Evolutionary conservation across 2,113 vertebrate species (phyloP).

Genomic region (Nerophis ophidion): DNA sequence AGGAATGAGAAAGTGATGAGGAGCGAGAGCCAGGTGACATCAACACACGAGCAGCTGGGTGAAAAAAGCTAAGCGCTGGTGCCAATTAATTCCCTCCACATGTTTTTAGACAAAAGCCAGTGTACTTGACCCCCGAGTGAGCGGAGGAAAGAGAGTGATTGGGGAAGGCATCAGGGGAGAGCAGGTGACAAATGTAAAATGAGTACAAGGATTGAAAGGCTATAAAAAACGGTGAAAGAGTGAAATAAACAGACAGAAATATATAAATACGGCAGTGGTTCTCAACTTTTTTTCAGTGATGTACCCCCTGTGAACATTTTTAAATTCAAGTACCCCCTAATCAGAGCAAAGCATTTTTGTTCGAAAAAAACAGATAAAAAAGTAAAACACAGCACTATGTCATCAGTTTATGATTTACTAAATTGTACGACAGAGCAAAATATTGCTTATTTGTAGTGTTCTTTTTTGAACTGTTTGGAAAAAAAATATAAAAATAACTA

Average conservation of each 20-base stretch:
- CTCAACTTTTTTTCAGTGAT: too few relatives aligned
- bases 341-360: too few relatives aligned
- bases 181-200: conserved; percentile 44
- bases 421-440: too few relatives aligned
- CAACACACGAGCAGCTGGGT: conserved; percentile 47
- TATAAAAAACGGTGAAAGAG: conserved; percentile 16
- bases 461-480: too few relatives aligned
- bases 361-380: too few relatives aligned
- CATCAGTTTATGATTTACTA: too few relatives aligned
- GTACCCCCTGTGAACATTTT: too few relatives aligned
- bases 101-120: conserved; percentile 66
- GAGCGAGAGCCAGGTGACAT: conserved; percentile 58
- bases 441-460: too few relatives aligned
- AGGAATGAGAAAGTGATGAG: conserved; percentile 7
- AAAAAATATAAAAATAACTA: too few relatives aligned
- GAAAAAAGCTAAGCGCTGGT: conserved; percentile 59
- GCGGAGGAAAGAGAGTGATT: conserved; percentile 50
- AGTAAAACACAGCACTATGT: too few relatives aligned
- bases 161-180: conserved; percentile 33
- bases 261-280: too few relatives aligned
- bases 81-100: conserved; percentile 65
- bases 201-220: conserved; percentile 37
- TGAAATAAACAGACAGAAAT: conserved; percentile 6
- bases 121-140: conserved; percentile 59
- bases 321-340: too few relatives aligned